Conservation (phyloP, 2,113 vertebrate genomes). For the Erythrocercus mccallii region DNA sequence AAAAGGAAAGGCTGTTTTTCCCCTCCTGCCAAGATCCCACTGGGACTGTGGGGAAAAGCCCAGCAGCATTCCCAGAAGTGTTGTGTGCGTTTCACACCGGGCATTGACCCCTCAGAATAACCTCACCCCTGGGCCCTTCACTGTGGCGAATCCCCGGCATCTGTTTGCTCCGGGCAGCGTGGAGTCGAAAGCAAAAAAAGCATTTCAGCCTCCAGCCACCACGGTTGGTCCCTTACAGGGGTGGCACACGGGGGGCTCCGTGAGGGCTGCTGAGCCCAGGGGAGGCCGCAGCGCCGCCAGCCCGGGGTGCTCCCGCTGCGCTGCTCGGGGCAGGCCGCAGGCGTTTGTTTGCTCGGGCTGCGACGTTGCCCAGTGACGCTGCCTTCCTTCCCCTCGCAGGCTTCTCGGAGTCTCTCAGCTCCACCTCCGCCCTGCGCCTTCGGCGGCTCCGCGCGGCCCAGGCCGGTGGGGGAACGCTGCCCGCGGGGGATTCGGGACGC, state of each 20-base stretch:
- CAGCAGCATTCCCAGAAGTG: neutral
- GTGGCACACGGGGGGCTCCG: rapidly evolving
- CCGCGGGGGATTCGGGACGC: neutral
- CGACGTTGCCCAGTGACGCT: constrained; percentile 18
- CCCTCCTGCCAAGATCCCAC: neutral
- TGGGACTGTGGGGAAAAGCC: rapidly evolving
- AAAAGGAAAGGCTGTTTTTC: neutral
- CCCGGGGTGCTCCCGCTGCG: neutral
- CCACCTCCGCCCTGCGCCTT: constrained; percentile 20
- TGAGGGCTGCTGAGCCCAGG: rapidly evolving
- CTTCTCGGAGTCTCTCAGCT: neutral
- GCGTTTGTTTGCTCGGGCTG: neutral
- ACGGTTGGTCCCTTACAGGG: rapidly evolving
- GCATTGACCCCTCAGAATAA: neutral
- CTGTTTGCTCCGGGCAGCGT: neutral
- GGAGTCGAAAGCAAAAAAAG: neutral
- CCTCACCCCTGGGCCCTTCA: rapidly evolving
- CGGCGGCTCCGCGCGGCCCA: neutral
- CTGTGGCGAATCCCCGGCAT: neutral
- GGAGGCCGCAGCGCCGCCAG: rapidly evolving
- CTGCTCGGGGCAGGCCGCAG: neutral
- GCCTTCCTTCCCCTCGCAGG: constrained; percentile 43
- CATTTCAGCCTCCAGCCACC: rapidly evolving
- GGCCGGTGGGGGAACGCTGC: neutral
- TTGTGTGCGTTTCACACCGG: rapidly evolving